These are phyloP conservation scores for Mastomys coucha DNA, from an alignment of 2,113 vertebrate genomes.

Conservation along the genomic window DNA sequence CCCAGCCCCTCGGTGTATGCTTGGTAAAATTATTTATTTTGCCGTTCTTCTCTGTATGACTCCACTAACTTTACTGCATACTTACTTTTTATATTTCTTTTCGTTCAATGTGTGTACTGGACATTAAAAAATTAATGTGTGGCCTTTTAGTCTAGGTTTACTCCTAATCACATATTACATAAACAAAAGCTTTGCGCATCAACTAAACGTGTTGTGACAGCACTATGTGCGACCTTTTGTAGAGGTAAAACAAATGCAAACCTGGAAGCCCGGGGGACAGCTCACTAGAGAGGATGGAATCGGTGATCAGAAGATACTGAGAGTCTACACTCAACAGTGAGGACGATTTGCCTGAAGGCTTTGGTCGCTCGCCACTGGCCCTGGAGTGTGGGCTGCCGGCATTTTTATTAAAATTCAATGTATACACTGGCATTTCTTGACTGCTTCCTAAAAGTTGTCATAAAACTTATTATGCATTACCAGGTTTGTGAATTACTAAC, in stretches of 20 bases:
- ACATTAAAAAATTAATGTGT: conserved; percentile 16
- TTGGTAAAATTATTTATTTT: conserved; percentile 56
- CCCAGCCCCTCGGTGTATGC: not conserved
- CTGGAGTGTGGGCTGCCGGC: not conserved
- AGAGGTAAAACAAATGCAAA: not conserved
- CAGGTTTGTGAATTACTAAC: not conserved
- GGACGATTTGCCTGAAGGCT: not conserved
- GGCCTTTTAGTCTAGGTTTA: conserved; percentile 29
- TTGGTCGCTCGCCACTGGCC: not conserved
- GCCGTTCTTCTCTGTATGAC: conserved; percentile 56
- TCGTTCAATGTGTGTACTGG: conserved; percentile 14
- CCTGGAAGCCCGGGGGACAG: not conserved
- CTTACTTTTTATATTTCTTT: conserved; percentile 43
- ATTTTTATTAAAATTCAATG: not conserved
- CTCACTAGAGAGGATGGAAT: not conserved
- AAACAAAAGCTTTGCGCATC: not conserved
- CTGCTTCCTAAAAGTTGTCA: not conserved
- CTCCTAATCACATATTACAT: conserved; percentile 45
- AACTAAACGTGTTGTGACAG: not conserved
- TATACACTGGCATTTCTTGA: not conserved
- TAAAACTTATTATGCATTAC: conserved; percentile 13
- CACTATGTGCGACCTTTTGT: not conserved
- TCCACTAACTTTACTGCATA: conserved; percentile 25
- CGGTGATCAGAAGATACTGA: not conserved
- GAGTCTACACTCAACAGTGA: not conserved